Percentiles rank a stretch among this genome's conserved stretches.
phyloP scores from a whole-genome alignment of 1,140 invertebrate species.

The Pemphigus obesinymphae region DNA sequence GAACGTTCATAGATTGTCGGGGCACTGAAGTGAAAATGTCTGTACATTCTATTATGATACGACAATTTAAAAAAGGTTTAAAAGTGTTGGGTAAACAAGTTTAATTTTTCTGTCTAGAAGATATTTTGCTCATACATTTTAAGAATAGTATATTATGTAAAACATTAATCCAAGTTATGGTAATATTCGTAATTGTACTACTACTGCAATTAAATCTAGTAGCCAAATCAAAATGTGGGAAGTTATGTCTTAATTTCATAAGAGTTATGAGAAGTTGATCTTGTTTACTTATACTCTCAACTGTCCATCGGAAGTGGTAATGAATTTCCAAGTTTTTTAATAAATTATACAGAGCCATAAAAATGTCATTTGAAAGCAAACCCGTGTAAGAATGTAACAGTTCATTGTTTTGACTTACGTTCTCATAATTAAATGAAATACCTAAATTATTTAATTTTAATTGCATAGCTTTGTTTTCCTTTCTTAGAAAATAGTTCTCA shows the following conservation, averaged over 20 bases:
- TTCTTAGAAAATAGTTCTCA: neutral
- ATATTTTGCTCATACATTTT: neutral
- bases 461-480: neutral
- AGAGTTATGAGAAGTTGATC: slow-evolving; percentile 21
- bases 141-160: slow-evolving; percentile 10
- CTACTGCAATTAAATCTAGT: slow-evolving; percentile 3
- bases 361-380: neutral
- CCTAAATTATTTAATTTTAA: neutral
- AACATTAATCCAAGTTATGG: slow-evolving; percentile 15
- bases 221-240: slow-evolving; percentile 8
- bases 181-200: slow-evolving; percentile 13
- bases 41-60: neutral
- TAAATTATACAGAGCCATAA: neutral
- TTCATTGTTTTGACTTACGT: neutral
- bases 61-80: neutral
- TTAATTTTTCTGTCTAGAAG: neutral
- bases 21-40: neutral
- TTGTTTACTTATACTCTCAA: neutral
- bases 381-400: neutral
- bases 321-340: neutral
- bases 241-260: slow-evolving; percentile 21
- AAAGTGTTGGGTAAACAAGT: neutral
- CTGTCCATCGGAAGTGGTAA: too few species aligned
- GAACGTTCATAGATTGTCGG: neutral
- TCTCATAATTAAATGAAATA: neutral